Evolutionary conservation across 2,113 vertebrate genomes (phyloP).

Genomic region (Cacatua alba): DNA sequence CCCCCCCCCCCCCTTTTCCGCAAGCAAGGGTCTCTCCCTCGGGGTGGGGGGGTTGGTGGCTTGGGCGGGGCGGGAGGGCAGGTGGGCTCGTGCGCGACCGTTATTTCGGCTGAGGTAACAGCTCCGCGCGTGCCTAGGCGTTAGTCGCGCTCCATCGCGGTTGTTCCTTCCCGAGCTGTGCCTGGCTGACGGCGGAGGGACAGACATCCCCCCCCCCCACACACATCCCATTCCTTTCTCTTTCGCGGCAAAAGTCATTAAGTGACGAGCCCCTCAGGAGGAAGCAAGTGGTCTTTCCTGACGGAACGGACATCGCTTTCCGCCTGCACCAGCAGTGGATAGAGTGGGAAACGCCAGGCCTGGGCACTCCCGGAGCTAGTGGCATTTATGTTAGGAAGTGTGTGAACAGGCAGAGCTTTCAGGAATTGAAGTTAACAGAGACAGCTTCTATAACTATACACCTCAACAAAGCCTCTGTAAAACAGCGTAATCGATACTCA

Average conservation of each 20-base stretch:
- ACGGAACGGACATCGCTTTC: accelerated
- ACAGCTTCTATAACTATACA: neutral
- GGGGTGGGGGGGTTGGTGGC: too few species aligned
- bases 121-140: accelerated
- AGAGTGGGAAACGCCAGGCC: too few species aligned
- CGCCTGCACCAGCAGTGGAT: accelerated
- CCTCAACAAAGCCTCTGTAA: neutral
- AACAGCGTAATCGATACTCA: neutral
- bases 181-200: neutral
- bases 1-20: accelerated
- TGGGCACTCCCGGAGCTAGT: accelerated
- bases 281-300: neutral
- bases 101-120: neutral
- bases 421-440: neutral
- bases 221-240: accelerated
- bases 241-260: accelerated
- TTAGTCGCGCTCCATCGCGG: neutral
- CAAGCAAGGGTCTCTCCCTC: neutral
- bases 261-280: neutral
- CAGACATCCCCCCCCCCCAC: too few species aligned
- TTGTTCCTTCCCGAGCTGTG: accelerated
- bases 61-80: too few species aligned
- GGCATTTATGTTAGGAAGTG: accelerated
- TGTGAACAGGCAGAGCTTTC: neutral
- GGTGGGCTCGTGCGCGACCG: neutral